Conservation (phyloP, 2,888 invertebrate species). For the Lordiphosa fenestrarum region DNA sequence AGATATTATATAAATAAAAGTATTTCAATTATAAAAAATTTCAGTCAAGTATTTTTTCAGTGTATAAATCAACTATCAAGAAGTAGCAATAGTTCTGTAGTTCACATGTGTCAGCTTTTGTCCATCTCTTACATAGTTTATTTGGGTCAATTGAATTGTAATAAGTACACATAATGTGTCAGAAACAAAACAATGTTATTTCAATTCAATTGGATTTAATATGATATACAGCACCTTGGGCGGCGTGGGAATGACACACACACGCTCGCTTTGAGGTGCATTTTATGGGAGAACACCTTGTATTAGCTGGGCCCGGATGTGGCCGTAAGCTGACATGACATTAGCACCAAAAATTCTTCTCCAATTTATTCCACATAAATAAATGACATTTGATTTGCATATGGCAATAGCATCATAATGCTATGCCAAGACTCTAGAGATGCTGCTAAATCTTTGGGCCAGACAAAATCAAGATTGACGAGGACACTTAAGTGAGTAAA, state of each 20-base stretch:
- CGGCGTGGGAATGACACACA: constrained; percentile 22
- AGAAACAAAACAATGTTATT: constrained; percentile 31
- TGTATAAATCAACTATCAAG: neutral
- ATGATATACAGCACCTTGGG: constrained; percentile 38
- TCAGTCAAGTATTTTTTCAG: too few species aligned
- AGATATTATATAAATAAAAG: too few species aligned
- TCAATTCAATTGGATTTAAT: constrained; percentile 44
- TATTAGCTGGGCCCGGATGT: neutral
- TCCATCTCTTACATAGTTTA: constrained; percentile 21
- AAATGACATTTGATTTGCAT: constrained; percentile 9
- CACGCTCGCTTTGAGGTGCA: neutral
- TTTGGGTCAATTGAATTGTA: constrained; percentile 69
- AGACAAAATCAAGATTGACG: too few species aligned
- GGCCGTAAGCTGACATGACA: neutral
- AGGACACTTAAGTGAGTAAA: too few species aligned
- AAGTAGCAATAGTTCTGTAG: too few species aligned
- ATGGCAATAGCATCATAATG: constrained; percentile 5
- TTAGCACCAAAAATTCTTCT: neutral
- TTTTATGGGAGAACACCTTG: constrained; percentile 18
- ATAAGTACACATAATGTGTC: constrained; percentile 49
- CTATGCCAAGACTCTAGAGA: too few species aligned
- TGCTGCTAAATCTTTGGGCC: too few species aligned
- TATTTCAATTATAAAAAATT: too few species aligned
- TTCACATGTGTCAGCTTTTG: too few species aligned
- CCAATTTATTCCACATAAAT: constrained; percentile 4